Percentiles rank a stretch among this genome's conserved stretches.
phyloP scores from a whole-genome alignment of 2,888 invertebrate species.

The Incurvaria masculella region DNA sequence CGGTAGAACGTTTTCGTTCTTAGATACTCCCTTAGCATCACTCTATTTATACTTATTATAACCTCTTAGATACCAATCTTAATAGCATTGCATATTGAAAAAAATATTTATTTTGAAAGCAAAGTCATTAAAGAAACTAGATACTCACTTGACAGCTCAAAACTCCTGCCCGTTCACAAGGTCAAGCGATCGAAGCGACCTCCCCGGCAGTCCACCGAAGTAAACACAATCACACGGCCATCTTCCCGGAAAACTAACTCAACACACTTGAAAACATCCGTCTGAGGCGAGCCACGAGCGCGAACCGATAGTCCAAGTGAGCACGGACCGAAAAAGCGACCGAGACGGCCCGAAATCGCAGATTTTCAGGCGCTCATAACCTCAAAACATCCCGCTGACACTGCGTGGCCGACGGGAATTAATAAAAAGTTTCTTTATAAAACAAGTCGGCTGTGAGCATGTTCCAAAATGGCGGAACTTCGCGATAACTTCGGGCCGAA shows the following conservation, averaged over 20 bases:
- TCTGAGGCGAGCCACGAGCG: conserved; percentile 26
- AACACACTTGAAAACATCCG: conserved; percentile 52
- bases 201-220: conserved; percentile 34
- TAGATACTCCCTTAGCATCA: too few species aligned
- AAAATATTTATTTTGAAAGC: too few species aligned
- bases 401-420: conserved; percentile 58
- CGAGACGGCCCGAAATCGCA: conserved; percentile 15
- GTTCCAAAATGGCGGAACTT: conserved; percentile 61
- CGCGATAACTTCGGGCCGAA: conserved; percentile 58
- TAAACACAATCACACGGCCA: conserved; percentile 51
- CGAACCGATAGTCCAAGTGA: conserved; percentile 23
- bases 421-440: conserved; percentile 61
- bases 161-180: conserved; percentile 29
- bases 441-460: conserved; percentile 61
- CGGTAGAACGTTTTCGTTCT: conserved; percentile 4
- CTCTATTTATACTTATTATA: conserved; percentile 6
- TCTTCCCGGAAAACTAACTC: conserved; percentile 40
- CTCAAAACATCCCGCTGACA: conserved; percentile 57
- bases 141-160: not conserved
- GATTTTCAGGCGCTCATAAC: conserved; percentile 48
- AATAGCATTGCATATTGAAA: not conserved
- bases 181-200: conserved; percentile 36
- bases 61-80: not conserved
- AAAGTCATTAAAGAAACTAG: too few species aligned
- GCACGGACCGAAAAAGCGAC: conserved; percentile 4